A percentile compares a stretch with the other conserved stretches of the same genome.
phyloP scores from a whole-genome alignment of 2,113 vertebrate species.

The Syrrhaptes paradoxus region DNA sequence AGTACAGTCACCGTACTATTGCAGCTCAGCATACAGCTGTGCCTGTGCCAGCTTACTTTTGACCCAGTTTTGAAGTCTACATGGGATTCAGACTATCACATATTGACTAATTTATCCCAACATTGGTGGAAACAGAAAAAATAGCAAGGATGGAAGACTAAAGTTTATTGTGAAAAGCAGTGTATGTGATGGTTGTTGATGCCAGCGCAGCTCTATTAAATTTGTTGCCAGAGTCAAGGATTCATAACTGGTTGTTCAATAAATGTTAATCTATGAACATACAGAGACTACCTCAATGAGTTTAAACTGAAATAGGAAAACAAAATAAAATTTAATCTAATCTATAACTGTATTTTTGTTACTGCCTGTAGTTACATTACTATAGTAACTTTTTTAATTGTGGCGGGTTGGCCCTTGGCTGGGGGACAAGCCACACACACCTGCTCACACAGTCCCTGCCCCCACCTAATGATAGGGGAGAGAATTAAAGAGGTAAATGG shows the following conservation, averaged over 20 bases:
- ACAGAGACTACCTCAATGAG: not conserved
- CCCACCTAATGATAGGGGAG: no score
- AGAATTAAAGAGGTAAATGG: no score
- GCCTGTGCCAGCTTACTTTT: not conserved
- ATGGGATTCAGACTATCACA: not conserved
- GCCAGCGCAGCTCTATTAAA: not conserved
- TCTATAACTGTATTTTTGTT: not conserved
- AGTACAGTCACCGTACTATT: not conserved
- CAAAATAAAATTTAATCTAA: not conserved
- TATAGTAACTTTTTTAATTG: not conserved
- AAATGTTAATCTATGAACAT: not conserved
- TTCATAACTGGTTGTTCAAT: not conserved
- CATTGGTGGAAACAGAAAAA: not conserved
- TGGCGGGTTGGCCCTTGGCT: no score
- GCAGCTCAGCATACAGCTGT: not conserved
- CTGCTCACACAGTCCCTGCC: no score
- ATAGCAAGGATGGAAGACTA: not conserved
- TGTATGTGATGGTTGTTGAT: not conserved
- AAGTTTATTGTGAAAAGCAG: constrained; percentile 36
- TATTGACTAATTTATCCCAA: not conserved
- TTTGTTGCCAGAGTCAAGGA: not conserved
- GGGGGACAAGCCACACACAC: no score
- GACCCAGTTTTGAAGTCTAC: not conserved
- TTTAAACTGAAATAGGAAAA: not conserved
- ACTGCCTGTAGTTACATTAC: not conserved